Base-by-base conservation (phyloP, 37 sponge, comb jelly and placozoan species). In the Aphrocallistes beatrix region DNA sequence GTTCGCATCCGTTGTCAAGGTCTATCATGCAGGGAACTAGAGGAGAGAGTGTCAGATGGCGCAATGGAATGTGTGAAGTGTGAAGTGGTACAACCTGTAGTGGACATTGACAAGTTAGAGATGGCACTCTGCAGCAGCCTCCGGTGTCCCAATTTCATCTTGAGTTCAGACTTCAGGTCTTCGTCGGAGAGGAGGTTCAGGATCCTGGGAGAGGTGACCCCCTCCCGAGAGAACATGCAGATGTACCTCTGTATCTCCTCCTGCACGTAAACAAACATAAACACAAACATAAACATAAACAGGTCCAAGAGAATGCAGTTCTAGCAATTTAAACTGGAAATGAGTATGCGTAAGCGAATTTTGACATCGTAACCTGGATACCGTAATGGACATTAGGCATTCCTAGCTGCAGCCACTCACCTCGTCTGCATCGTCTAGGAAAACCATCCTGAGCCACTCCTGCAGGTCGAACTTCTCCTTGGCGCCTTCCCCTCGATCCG, bases 231-330 rank as follows among this genome's bases (percentile, higher is more conserved):
- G 75, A 60, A 60, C 34, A 60, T 3, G n/a, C 75, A 60, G 28
- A 60, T 30, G n/a, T 60, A 60, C 75, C 75, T 60, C 75, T 60
- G 75, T 3, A 60, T 60, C 75, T 60, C 75, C 34, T 60, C 75
- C 75, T 60, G n/a, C 28, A n/a, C n/a, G n/a, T n/a, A n/a, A n/a
- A n/a, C n/a, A n/a, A n/a, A n/a, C n/a, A n/a, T n/a, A n/a, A n/a
- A n/a, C n/a, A n/a, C n/a, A n/a, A n/a, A n/a, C n/a, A n/a, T n/a
- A n/a, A n/a, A n/a, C n/a, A n/a, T n/a, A n/a, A n/a, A n/a, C n/a
- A n/a, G n/a, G n/a, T n/a, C n/a, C n/a, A n/a, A n/a, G n/a, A n/a
- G n/a, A n/a, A n/a, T n/a, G n/a, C n/a, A n/a, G n/a, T n/a, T n/a
- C n/a, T n/a, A n/a, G n/a, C n/a, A n/a, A n/a, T n/a, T n/a, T n/a